These are phyloP conservation scores for Archocentrus centrarchus DNA, from an alignment of 2,113 vertebrate genomes.

Conservation along the genomic window DNA sequence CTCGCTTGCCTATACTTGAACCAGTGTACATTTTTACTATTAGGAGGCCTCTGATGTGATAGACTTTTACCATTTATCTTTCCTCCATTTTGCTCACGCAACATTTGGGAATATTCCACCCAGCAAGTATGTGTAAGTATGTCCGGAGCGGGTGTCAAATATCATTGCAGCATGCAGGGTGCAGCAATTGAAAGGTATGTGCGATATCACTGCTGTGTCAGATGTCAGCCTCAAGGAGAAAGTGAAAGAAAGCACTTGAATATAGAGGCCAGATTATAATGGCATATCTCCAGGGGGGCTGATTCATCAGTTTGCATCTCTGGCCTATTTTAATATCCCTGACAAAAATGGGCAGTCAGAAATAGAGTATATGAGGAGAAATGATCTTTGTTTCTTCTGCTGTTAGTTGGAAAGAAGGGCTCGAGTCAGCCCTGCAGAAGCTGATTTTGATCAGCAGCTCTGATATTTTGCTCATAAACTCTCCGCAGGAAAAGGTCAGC, in stretches of 20 bases:
- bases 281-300: conserved; percentile 36
- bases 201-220: background rate
- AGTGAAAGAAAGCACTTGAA: background rate
- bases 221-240: background rate
- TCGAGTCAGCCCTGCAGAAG: background rate
- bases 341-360: background rate
- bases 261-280: conserved; percentile 50
- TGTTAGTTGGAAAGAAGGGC: background rate
- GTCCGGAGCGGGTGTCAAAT: background rate
- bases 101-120: background rate
- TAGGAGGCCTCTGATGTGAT: background rate
- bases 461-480: background rate
- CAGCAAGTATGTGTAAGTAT: background rate
- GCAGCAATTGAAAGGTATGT: background rate
- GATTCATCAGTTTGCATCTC: conserved; percentile 45
- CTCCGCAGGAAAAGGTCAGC: background rate
- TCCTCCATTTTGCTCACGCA: background rate
- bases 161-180: background rate
- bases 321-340: conserved; percentile 31
- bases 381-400: background rate
- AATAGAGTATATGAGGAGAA: background rate
- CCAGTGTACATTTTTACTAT: background rate
- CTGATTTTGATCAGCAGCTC: background rate
- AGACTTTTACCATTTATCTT: background rate
- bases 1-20: conserved; percentile 16